Base-by-base conservation (phyloP, 2,113 vertebrate species). In the Numenius arquata region DNA sequence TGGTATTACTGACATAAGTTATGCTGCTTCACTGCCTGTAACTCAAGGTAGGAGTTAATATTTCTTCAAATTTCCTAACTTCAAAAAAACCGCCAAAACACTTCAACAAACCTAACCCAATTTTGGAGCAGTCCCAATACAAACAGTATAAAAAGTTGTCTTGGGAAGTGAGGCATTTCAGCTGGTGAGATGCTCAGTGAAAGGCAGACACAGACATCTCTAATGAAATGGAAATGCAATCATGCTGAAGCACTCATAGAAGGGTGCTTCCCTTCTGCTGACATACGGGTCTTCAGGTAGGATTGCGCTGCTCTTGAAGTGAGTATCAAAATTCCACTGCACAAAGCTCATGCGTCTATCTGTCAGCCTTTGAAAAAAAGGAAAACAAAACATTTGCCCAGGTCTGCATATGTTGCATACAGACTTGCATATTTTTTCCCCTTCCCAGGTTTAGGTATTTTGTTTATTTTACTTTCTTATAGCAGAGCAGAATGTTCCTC, bases 361-460 rank as follows among this genome's bases (percentile, higher is more conserved):
- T 53, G 32, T 53, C n/a, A 86, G 66, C 40, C 19, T 67, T 47
- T 83, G 66, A 43, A 11, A 38, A 12, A 21, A n/a, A 67, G 38
- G 27, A 25, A 36, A 45, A 50, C 1, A 5, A 70, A 87, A n/a
- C 11, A 32, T 65, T 65, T 92, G 63, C 19, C 26, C 17, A 12
- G 23, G 7, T 66, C 36, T 67, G 21, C 25, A 4, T 61, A 7
- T 15, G 9, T 61, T 68, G 32, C 19, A 4, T 25, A 45, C 48
- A 88, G 55, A 73, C 95, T 87, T 92, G 74, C 81, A 87, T 88
- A 73, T 90, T 90, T 48, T 53, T n/a, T 90, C 90, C 34, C 43
- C 81, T 91, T 95, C 86, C 80, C 70, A 71, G 70, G 68, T 80
- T 96, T 94, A 97, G 91, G 34, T 89, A 72, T 94, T 96, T 97